Conservation (phyloP, 2,888 invertebrate species). For the Andrena dorsata region DNA sequence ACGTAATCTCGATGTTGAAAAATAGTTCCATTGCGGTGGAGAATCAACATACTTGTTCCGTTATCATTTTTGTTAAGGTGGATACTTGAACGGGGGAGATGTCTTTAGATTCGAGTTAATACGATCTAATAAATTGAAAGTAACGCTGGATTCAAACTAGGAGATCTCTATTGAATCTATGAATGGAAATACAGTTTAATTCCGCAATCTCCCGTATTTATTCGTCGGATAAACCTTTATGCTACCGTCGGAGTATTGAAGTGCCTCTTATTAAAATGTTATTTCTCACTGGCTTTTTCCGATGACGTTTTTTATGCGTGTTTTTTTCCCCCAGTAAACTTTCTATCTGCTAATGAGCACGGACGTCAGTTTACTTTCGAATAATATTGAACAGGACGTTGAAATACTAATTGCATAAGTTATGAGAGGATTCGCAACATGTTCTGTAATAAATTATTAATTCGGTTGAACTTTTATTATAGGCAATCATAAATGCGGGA, state of each 20-base stretch:
- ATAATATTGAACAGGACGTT: background rate
- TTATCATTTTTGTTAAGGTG: too few species aligned
- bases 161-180: background rate
- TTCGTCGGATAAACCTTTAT: background rate
- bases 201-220: background rate
- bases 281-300: background rate
- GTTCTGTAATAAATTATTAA: background rate
- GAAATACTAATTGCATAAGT: background rate
- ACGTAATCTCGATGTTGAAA: background rate
- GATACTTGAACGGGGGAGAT: too few species aligned
- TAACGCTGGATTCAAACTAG: too few species aligned
- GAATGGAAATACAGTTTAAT: background rate
- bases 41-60: too few species aligned
- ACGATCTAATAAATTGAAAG: too few species aligned
- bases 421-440: background rate
- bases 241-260: background rate
- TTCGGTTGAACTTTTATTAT: too few species aligned
- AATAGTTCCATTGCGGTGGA: background rate
- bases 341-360: slow-evolving; percentile 2
- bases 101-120: too few species aligned
- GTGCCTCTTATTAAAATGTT: background rate
- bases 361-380: background rate
- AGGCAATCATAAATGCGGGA: background rate
- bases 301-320: background rate
- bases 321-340: background rate